Base-by-base conservation (phyloP, 2,888 invertebrate genomes). In the Patella ulyssiponensis region DNA sequence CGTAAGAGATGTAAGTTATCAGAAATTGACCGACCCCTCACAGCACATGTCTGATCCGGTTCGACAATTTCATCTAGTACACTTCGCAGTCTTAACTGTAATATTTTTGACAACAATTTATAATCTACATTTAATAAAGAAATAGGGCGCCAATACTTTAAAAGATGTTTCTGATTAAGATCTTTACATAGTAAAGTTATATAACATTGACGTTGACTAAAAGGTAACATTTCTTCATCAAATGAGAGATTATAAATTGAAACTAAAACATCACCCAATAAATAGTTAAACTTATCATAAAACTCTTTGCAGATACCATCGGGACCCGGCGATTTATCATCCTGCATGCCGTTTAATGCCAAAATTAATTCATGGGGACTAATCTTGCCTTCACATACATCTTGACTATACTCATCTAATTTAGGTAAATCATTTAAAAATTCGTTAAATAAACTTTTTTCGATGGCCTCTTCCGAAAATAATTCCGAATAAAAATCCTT, bases 61-160 rank as follows among this genome's bases (percentile, higher is more conserved):
- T 79, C 75, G 69, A 85, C 78, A 14, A 85, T 75, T 15, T 77
- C 70, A 5, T 73, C 69, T 23, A 84, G 54, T 52, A 84, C 79
- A n/a, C 58, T 54, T 17, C 74, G 71, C 33, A 84, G 71, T 12
- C 84, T 17, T 64, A 79, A 83, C n/a, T 81, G 53, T n/a, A 84
- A 51, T 15, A 78, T 44, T 80, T 85, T 85, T 1, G 84, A 83
- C 7, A 85, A 53, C 70, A 84, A 80, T 79, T 85, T 84, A 20
- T 82, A 77, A 75, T 85, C 84, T 12, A 81, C 64, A 79, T 84
- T 82, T 64, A 85, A 72, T 2, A 84, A 69, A 12, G 83, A 83
- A 53, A 85, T 85, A 12, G 84, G 86, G 12, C 84, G 70, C 73
- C 82, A 85, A 71, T 79, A 78, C 78, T 83, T 82, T 69, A 84